A percentile compares a stretch with the other conserved stretches of the same genome.
phyloP scores from a whole-genome alignment of 1,140 invertebrate genomes.

The Eurosta solidaginis region DNA sequence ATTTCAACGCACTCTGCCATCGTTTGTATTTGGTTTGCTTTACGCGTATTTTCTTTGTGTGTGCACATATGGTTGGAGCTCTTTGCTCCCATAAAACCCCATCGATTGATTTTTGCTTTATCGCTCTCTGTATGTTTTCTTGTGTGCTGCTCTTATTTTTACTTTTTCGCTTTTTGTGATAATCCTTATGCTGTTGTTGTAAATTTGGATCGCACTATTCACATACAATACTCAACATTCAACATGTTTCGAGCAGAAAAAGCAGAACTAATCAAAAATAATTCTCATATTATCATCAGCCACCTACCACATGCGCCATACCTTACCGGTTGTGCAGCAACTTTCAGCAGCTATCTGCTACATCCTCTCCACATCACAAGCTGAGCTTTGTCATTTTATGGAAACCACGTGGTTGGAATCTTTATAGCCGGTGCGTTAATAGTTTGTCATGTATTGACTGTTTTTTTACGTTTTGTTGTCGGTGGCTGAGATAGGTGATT shows the following conservation, averaged over 20 bases:
- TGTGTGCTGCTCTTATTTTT: neutral
- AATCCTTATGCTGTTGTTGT: neutral
- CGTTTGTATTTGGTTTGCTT: neutral
- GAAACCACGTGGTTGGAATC: neutral
- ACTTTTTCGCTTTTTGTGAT: neutral
- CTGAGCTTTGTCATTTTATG: neutral
- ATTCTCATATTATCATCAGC: too few relatives aligned
- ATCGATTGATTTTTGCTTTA: neutral
- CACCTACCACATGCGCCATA: too few relatives aligned
- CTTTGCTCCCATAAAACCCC: neutral
- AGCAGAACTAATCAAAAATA: too few relatives aligned
- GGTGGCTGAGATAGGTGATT: neutral
- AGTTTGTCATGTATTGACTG: too few relatives aligned
- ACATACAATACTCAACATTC: neutral
- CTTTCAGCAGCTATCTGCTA: too few relatives aligned
- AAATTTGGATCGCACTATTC: neutral
- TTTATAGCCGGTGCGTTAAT: neutral
- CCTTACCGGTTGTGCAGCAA: too few relatives aligned
- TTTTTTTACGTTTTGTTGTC: neutral
- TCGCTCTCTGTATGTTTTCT: neutral
- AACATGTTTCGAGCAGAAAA: neutral
- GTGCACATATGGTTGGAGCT: neutral
- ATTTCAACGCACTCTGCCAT: neutral
- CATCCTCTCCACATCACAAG: neutral
- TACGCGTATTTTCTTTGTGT: neutral